Evolutionary conservation across 2,797 vertebrate genomes (phyloP).

Genomic region (Microctenopoma steveboyesi): DNA sequence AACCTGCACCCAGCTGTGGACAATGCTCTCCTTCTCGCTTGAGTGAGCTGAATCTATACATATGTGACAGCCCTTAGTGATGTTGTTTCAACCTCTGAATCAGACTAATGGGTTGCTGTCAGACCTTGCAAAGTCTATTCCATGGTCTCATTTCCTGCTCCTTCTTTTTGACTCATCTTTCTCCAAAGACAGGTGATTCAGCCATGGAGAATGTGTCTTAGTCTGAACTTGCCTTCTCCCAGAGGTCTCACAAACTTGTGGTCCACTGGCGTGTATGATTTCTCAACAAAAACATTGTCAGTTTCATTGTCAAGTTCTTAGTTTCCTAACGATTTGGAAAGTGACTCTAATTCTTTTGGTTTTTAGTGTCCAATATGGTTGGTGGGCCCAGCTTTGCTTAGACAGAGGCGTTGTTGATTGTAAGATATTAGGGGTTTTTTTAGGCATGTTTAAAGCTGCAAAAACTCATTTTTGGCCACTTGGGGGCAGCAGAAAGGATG

Average conservation of each 20-base stretch:
- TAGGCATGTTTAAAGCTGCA: background rate
- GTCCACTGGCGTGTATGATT: slow-evolving; percentile 25
- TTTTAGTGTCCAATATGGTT: background rate
- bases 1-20: slow-evolving; percentile 12
- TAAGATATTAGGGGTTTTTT: background rate
- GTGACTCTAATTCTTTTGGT: too few species aligned
- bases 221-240: slow-evolving; percentile 63
- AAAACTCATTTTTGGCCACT: background rate
- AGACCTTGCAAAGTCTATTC: slow-evolving; percentile 38
- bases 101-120: slow-evolving; percentile 56
- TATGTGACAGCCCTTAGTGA: slow-evolving; percentile 43
- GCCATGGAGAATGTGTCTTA: slow-evolving; percentile 58
- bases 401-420: background rate
- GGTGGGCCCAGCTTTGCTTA: background rate
- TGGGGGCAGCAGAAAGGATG: background rate
- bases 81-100: slow-evolving; percentile 60
- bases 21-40: slow-evolving; percentile 30
- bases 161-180: slow-evolving; percentile 12
- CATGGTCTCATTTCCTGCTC: slow-evolving; percentile 38
- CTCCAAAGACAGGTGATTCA: slow-evolving; percentile 65
- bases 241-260: slow-evolving; percentile 36
- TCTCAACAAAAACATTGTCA: slow-evolving; percentile 36
- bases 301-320: background rate
- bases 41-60: slow-evolving; percentile 37
- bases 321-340: too few species aligned